Percentiles rank a stretch among this genome's conserved stretches.
phyloP scores from a whole-genome alignment of 2,113 vertebrate species.

The Macrotus californicus region DNA sequence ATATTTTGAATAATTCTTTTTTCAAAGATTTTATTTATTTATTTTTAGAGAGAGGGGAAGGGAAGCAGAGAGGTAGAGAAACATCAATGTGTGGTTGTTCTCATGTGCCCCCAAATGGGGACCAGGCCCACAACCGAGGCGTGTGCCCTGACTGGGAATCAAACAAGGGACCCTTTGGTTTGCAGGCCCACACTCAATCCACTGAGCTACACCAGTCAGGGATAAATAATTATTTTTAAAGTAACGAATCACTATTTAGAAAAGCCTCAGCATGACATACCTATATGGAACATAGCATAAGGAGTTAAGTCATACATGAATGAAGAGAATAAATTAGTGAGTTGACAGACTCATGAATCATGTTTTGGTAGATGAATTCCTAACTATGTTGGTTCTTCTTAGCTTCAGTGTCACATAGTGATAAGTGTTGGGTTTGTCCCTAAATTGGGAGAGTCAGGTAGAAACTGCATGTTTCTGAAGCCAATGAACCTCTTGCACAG shows the following conservation, averaged over 20 bases:
- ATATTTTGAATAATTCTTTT: constrained; percentile 10
- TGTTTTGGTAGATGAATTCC: background rate
- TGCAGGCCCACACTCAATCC: too few relatives aligned
- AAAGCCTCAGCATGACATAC: background rate
- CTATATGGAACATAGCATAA: background rate
- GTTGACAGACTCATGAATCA: background rate
- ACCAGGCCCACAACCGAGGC: too few relatives aligned
- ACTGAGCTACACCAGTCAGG: too few relatives aligned
- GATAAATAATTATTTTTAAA: background rate
- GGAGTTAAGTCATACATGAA: background rate
- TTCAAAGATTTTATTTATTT: too few relatives aligned
- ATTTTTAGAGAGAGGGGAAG: too few relatives aligned
- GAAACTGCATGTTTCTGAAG: background rate
- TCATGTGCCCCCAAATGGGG: too few relatives aligned
- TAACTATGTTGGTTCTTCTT: background rate
- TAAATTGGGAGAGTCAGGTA: background rate
- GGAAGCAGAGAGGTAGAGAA: too few relatives aligned
- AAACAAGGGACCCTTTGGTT: too few relatives aligned
- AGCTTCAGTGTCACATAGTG: background rate
- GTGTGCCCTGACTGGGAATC: too few relatives aligned
- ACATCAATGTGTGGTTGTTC: too few relatives aligned
- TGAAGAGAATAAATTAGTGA: background rate
- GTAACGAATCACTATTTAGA: background rate
- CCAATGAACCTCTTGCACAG: background rate
- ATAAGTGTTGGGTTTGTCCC: background rate